Evolutionary conservation across 2,113 vertebrate species (phyloP).

Genomic region (Eurystomus gularis): DNA sequence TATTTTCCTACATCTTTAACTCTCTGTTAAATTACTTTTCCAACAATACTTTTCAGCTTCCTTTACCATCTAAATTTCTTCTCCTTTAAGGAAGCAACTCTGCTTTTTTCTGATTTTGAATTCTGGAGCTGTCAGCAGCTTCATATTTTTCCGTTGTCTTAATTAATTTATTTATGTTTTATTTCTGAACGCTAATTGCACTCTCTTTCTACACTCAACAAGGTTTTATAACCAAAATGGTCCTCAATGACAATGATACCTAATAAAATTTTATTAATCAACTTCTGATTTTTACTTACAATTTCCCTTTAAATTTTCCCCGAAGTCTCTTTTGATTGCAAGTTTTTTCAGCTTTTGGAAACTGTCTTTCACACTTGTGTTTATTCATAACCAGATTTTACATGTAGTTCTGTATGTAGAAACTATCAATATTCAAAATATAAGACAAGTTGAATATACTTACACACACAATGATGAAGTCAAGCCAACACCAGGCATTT

Average conservation of each 20-base stretch:
- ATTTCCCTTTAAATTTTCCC: background rate
- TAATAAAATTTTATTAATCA: background rate
- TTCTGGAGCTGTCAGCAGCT: background rate
- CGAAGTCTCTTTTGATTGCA: background rate
- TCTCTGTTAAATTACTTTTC: background rate
- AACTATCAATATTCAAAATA: background rate
- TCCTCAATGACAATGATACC: background rate
- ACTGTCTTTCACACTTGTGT: background rate
- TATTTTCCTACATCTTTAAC: background rate
- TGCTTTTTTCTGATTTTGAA: background rate
- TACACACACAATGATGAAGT: constrained; percentile 90
- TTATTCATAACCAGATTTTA: background rate
- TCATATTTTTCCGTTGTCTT: background rate
- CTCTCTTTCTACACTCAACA: background rate
- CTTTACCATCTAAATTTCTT: background rate
- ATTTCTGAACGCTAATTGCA: background rate
- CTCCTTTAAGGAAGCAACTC: background rate
- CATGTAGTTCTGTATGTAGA: background rate
- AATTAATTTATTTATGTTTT: background rate
- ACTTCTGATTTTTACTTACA: background rate
- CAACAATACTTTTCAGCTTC: background rate
- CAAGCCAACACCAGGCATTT: constrained; percentile 94
- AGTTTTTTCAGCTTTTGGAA: background rate
- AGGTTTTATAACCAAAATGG: background rate
- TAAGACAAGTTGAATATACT: constrained; percentile 48